A percentile compares a stretch with the other conserved stretches of the same genome.
Evolutionary conservation across 1,140 invertebrate species (phyloP).

Genomic region (Phthorimaea operculella): DNA sequence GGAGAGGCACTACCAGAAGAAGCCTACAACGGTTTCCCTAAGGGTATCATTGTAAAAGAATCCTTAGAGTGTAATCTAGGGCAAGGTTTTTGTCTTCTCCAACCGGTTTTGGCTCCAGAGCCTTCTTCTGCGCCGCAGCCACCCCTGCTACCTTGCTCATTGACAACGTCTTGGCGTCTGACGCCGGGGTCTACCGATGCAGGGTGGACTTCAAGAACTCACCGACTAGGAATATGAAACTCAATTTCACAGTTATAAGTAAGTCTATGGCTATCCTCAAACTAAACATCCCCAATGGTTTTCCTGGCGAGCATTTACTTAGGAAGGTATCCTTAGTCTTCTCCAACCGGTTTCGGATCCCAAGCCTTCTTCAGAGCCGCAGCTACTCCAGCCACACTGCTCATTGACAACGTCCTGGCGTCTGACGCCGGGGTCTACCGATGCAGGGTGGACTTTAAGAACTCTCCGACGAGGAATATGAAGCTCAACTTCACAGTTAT

Average conservation of each 20-base stretch:
- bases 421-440: conserved; percentile 85
- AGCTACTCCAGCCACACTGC: conserved; percentile 75
- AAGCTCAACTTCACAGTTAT: conserved; percentile 87
- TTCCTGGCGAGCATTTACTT: too few species aligned
- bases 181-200: conserved; percentile 87
- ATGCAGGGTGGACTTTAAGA: conserved; percentile 88
- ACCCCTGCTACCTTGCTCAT: conserved; percentile 76
- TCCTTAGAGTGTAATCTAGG: too few species aligned
- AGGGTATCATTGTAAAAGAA: too few species aligned
- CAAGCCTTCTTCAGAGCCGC: conserved; percentile 80
- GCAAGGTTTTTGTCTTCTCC: too few species aligned
- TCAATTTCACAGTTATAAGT: conserved; percentile 85
- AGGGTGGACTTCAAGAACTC: conserved; percentile 89
- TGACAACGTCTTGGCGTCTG: too few species aligned
- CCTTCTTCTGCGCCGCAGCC: conserved; percentile 78
- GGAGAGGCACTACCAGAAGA: too few species aligned
- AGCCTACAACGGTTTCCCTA: too few species aligned
- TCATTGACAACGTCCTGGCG: conserved; percentile 77
- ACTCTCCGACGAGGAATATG: conserved; percentile 86
- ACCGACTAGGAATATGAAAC: conserved; percentile 84
- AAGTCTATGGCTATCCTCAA: too few species aligned
- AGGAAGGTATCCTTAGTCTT: conserved; percentile 87
- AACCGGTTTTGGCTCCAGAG: conserved; percentile 78
- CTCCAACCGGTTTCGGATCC: conserved; percentile 77
- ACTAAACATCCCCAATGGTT: too few species aligned